Evolutionary conservation across 2,888 invertebrate species (phyloP).

Genomic region (Drosophila percnosoma): DNA sequence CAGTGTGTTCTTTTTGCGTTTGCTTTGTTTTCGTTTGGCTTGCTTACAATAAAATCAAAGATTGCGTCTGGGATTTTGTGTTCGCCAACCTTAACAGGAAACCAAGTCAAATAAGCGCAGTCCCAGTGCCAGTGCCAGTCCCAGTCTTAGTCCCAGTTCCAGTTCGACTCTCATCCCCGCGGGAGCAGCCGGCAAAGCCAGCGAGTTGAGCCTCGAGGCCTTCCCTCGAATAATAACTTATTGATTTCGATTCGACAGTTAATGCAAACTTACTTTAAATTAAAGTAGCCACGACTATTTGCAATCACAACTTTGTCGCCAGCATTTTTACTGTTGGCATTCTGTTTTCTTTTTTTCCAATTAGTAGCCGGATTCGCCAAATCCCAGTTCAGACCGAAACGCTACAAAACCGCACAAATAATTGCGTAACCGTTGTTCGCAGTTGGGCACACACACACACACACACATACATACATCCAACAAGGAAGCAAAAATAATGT

Average conservation of each 20-base stretch:
- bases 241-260: slow-evolving; percentile 67
- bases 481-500: slow-evolving; percentile 22
- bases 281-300: slow-evolving; percentile 47
- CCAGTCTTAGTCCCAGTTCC: slow-evolving; percentile 10
- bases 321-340: slow-evolving; percentile 23
- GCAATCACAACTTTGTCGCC: slow-evolving; percentile 20
- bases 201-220: slow-evolving; percentile 33
- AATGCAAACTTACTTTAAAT: slow-evolving; percentile 49
- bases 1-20: slow-evolving; percentile 58
- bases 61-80: slow-evolving; percentile 74
- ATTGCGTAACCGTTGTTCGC: slow-evolving; percentile 44
- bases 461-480: neutral
- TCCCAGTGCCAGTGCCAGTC: slow-evolving; percentile 14
- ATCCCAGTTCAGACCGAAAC: slow-evolving; percentile 40
- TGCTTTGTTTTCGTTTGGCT: slow-evolving; percentile 56
- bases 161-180: slow-evolving; percentile 24
- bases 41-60: slow-evolving; percentile 70
- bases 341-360: slow-evolving; percentile 39
- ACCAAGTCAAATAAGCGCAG: slow-evolving; percentile 59
- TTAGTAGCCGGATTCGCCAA: slow-evolving; percentile 55
- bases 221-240: slow-evolving; percentile 63
- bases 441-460: slow-evolving; percentile 10
- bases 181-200: slow-evolving; percentile 24
- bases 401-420: slow-evolving; percentile 49
- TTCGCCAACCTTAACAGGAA: slow-evolving; percentile 66